Evolutionary conservation across 1,140 invertebrate species (phyloP), one percentile per base, ranked within the genome.

Genomic region (Brachionus sp.): DNA sequence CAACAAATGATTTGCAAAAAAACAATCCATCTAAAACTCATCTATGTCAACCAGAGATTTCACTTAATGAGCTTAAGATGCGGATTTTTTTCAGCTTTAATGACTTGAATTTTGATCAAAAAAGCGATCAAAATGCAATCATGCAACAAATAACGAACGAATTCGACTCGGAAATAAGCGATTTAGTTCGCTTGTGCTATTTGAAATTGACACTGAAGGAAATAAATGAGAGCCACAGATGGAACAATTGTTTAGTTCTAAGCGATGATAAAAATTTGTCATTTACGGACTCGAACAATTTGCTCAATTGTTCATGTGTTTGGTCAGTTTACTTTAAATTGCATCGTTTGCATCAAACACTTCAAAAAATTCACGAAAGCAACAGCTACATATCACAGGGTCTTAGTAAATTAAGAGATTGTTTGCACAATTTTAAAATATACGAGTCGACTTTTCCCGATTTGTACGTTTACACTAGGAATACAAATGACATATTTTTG

Each of bases 301-400:
- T 16, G 10, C 16, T 75, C 5, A 75, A 5, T 29, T 75, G 70
- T 75, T 25, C 19, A 9, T 80, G 77, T 66, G 77, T 80, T 35
- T 80, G 77, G 77, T 80, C 35, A 42, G 35, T 39, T 23, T 25
- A 42, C 35, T 80, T 80, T 62, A 80, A 80, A 80, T 50, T 80
- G n/a, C 77, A 80, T 80, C 77, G 77, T 39, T 66, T 80, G 25
- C 77, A 80, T 44, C 62, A 66, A 42, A 80, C 29, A 13, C n/a
- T 62, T 7, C 77, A 62, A 80, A 57, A 66, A 39, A n/a, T 19
- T 2, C 62, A 57, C 39, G 62, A 62, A 9, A 39, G 29, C 19
- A 57, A 57, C 50, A 42, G 10, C 19, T 39, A 42, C n/a, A 35
- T 80, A 3, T 80, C 77, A 3, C 77, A 80, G 13, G 77, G 77